Evolutionary conservation across 2,888 invertebrate species (phyloP).

Genomic region (Dicycla oo): DNA sequence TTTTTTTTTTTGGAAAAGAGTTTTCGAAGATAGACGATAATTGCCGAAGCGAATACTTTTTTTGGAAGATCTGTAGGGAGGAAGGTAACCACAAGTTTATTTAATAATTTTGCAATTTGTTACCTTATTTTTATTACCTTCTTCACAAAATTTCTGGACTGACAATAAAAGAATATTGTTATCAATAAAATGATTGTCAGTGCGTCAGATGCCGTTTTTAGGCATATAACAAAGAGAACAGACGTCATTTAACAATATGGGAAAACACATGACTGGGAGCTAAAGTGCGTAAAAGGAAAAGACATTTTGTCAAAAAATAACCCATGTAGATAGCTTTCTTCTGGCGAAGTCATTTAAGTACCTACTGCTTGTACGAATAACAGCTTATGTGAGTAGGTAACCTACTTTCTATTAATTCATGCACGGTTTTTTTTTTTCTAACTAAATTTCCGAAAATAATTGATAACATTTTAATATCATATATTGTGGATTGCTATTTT

Average conservation of each 20-base stretch:
- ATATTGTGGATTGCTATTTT: background rate
- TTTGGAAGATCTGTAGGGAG: too few relatives aligned
- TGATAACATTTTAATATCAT: too few relatives aligned
- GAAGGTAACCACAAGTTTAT: background rate
- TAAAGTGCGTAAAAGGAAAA: conserved; percentile 14
- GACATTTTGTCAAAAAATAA: background rate
- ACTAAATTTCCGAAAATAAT: too few relatives aligned
- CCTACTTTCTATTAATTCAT: background rate
- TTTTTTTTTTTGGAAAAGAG: too few relatives aligned
- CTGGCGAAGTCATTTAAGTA: background rate
- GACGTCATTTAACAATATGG: conserved; percentile 15
- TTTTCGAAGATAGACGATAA: too few relatives aligned
- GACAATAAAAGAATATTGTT: background rate
- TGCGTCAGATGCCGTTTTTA: background rate
- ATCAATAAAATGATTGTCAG: background rate
- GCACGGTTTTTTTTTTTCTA: background rate
- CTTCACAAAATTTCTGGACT: background rate
- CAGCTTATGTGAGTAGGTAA: background rate
- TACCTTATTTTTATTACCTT: background rate
- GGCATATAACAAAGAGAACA: background rate
- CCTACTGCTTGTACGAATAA: background rate
- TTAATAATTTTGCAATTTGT: background rate
- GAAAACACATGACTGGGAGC: conserved; percentile 17
- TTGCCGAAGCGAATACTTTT: too few relatives aligned
- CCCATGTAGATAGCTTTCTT: background rate